Conservation (phyloP, 2,113 vertebrate genomes). For the Trochalopteron elliotii region DNA sequence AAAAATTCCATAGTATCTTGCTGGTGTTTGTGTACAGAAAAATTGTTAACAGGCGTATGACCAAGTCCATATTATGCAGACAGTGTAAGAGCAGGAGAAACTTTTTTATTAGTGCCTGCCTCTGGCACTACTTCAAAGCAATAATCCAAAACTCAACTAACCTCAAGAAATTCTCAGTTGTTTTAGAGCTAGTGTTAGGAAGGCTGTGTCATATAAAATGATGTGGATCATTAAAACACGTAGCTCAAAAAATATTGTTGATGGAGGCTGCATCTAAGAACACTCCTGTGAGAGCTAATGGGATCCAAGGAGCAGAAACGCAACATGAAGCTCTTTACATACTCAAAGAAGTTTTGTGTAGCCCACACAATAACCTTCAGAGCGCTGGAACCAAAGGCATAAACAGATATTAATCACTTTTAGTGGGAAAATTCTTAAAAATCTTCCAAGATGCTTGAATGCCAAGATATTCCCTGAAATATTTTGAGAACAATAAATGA, state of each 20-base stretch:
- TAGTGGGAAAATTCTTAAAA: background rate
- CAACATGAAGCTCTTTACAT: background rate
- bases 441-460: background rate
- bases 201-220: background rate
- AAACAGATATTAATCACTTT: background rate
- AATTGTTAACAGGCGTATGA: background rate
- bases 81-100: background rate
- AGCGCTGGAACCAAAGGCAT: background rate
- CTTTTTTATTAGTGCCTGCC: background rate
- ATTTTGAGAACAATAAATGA: background rate
- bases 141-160: background rate
- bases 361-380: background rate
- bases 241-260: background rate
- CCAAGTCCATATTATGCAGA: background rate
- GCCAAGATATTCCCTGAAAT: background rate
- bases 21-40: background rate
- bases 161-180: background rate
- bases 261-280: background rate
- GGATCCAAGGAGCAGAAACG: background rate
- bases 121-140: background rate
- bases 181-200: background rate
- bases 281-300: background rate
- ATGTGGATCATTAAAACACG: rapidly evolving
- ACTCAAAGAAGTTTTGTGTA: background rate
- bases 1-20: background rate